Base-by-base conservation (phyloP, 2,888 invertebrate genomes). In the Proisotoma minuta region DNA sequence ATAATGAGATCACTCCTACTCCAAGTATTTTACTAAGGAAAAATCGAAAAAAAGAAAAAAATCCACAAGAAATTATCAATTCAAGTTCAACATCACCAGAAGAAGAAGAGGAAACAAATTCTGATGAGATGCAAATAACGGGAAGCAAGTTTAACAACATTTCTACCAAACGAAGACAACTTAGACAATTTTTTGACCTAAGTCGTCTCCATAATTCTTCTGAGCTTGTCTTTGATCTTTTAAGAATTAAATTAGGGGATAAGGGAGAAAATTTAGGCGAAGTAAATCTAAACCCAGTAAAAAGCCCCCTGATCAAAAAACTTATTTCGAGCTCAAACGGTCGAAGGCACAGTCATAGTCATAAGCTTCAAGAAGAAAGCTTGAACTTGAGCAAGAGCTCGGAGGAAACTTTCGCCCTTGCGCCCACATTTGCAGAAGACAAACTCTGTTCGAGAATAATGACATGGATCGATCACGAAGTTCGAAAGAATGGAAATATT, bases 391-490 rank as follows among this genome's bases (percentile, higher is more conserved):
- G 64, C 8, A 65, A 63, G 24, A 68, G 65, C 28, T 63, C 68
- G 3, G 47, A 65, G 20, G 63, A 65, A 22, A 68, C 65, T 49
- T 40, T 56, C 20, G 57, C 65, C 18, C 60, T 68, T 26, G 34
- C 26, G 23, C 39, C 47, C 12, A 22, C 26, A 1, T 43, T 50
- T 22, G n/a, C 49, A n/a, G 61, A 62, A 27, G 62, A 62, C 54
- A 54, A 66, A 0, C 60, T 73, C 15, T 71, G 71, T 53, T 69
- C 70, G 1, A 39, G 71, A 48, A 73, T 73, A 34, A 65, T 73
- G 66, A 68, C 65, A 8, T 73, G 73, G 73, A 70, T 73, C 61
- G 67, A 71, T 52, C 53, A 68, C 47, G 71, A 73, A 59, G 70
- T 70, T 18, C 63, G 65, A 34, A 65, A 61, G 26, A 69, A 69